Evolutionary conservation across 1,140 invertebrate species (phyloP).

Genomic region (Anastrepha ludens): DNA sequence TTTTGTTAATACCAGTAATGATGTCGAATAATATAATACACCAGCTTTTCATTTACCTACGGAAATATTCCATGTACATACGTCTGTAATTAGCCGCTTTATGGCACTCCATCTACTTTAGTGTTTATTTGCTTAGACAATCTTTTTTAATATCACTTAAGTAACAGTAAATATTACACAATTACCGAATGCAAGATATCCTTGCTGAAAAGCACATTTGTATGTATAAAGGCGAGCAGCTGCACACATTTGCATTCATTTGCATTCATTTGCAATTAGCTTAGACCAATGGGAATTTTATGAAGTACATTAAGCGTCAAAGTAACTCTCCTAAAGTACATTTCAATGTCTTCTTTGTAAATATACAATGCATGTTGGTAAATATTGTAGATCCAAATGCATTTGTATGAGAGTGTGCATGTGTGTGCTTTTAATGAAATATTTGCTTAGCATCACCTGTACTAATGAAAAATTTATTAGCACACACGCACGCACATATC

Average conservation of each 20-base stretch:
- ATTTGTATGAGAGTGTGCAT: not conserved
- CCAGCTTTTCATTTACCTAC: not conserved
- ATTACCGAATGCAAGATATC: not conserved
- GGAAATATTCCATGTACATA: not conserved
- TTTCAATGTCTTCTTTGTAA: not conserved
- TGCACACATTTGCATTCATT: not conserved
- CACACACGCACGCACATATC: not conserved
- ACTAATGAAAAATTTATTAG: not conserved
- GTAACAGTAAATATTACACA: not conserved
- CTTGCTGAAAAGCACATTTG: not conserved
- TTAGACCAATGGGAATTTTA: slow-evolving; percentile 35
- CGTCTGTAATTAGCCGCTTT: not conserved
- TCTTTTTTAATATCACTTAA: not conserved
- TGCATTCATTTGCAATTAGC: slow-evolving; percentile 51
- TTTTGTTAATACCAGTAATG: not conserved
- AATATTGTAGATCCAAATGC: not conserved
- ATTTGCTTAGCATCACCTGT: not conserved
- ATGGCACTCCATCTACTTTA: not conserved
- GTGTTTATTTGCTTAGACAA: not conserved
- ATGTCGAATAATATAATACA: not conserved
- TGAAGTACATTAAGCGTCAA: slow-evolving; percentile 7
- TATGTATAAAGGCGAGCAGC: not conserved
- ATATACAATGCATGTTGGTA: not conserved
- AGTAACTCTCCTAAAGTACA: not conserved
- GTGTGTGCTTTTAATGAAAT: not conserved